These are phyloP conservation scores for Lepus timidus DNA, from an alignment of 2,113 vertebrate species.

Conservation along the genomic window DNA sequence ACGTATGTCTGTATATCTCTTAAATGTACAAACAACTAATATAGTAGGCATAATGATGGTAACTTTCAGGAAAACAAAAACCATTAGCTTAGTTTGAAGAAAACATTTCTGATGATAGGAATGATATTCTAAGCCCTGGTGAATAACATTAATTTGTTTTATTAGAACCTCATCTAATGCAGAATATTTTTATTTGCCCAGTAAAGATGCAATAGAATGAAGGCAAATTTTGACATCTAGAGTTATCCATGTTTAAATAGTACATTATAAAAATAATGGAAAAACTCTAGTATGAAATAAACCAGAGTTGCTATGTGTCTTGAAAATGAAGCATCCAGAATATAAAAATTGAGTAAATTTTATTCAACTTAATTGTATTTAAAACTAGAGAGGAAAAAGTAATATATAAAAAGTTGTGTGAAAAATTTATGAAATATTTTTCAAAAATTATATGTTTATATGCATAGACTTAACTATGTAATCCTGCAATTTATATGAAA, in stretches of 20 bases:
- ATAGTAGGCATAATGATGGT: neutral
- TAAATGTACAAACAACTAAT: neutral
- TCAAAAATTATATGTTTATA: neutral
- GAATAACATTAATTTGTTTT: neutral
- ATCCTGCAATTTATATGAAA: neutral
- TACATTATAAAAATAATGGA: neutral
- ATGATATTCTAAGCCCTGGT: neutral
- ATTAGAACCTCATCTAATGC: neutral
- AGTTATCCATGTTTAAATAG: neutral
- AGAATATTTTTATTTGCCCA: neutral
- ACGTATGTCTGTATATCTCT: neutral
- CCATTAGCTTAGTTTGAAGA: constrained; percentile 6
- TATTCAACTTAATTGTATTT: neutral
- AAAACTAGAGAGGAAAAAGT: neutral
- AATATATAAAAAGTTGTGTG: neutral
- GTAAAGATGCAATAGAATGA: neutral
- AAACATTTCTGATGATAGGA: neutral
- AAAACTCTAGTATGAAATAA: neutral
- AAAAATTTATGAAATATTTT: neutral
- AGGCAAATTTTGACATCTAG: neutral
- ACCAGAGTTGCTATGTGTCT: neutral
- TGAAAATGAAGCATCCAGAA: neutral
- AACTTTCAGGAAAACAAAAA: neutral
- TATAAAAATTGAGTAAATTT: neutral
- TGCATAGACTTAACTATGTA: neutral